phyloP scores from a whole-genome alignment of 2,797 vertebrate species.

The Nyctalus aviator region DNA sequence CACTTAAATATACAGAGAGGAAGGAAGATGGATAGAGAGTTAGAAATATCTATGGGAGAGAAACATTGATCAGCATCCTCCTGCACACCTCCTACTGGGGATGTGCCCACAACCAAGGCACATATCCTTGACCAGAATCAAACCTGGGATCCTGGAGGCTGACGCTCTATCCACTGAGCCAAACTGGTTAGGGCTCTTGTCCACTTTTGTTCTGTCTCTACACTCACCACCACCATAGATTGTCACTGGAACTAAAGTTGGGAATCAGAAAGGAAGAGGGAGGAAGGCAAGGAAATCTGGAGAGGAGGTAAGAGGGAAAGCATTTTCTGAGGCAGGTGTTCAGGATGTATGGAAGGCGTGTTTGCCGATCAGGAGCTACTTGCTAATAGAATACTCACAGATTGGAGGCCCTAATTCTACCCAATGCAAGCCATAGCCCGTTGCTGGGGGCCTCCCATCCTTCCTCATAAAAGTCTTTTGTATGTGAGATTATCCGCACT shows the following conservation, averaged over 20 bases:
- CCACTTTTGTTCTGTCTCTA: not conserved
- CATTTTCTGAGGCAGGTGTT: not conserved
- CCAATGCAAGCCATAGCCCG: not conserved
- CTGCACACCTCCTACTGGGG: too few relatives aligned
- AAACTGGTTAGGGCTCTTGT: not conserved
- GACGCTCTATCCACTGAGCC: too few relatives aligned
- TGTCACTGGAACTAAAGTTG: not conserved
- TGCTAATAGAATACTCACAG: not conserved
- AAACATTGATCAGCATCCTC: too few relatives aligned
- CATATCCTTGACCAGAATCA: too few relatives aligned
- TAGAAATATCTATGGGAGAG: too few relatives aligned
- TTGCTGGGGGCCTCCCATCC: not conserved
- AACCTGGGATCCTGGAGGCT: too few relatives aligned
- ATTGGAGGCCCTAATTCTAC: not conserved
- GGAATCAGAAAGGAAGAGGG: not conserved
- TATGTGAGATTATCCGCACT: conserved; percentile 38
- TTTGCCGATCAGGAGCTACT: not conserved
- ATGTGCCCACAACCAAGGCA: too few relatives aligned
- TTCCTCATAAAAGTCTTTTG: conserved; percentile 27
- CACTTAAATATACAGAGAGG: not conserved
- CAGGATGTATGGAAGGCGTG: not conserved
- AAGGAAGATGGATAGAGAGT: too few relatives aligned
- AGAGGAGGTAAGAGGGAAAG: not conserved
- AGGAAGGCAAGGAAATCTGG: not conserved
- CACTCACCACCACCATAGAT: rapidly evolving